These are phyloP conservation scores for Aphyosemion australe DNA, from an alignment of 2,113 vertebrate genomes.

Conservation along the genomic window DNA sequence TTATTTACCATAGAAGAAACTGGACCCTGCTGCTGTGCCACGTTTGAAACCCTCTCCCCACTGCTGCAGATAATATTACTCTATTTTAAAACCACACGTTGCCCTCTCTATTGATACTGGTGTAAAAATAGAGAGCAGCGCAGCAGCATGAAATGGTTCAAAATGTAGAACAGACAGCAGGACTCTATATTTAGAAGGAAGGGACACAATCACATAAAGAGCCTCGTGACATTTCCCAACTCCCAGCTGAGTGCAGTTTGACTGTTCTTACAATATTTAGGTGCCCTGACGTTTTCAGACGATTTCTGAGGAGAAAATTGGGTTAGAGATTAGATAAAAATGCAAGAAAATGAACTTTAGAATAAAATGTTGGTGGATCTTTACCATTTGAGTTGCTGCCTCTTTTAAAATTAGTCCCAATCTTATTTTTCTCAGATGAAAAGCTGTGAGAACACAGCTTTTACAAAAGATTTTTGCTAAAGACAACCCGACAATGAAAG, in stretches of 20 bases:
- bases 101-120: slow-evolving; percentile 54
- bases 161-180: slow-evolving; percentile 57
- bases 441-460: not conserved
- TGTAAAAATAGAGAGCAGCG: slow-evolving; percentile 70
- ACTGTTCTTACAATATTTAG: slow-evolving; percentile 25
- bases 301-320: slow-evolving; percentile 25
- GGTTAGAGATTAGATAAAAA: not conserved
- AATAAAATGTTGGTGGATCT: not conserved
- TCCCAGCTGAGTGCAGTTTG: slow-evolving; percentile 47
- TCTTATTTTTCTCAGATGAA: too few relatives aligned
- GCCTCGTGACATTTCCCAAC: slow-evolving; percentile 61
- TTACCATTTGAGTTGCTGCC: not conserved
- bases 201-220: slow-evolving; percentile 60
- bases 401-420: not conserved
- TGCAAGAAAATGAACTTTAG: not conserved
- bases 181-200: slow-evolving; percentile 65
- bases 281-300: not conserved
- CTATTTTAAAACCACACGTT: slow-evolving; percentile 60
- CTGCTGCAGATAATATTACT: slow-evolving; percentile 43
- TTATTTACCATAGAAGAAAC: slow-evolving; percentile 36
- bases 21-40: slow-evolving; percentile 32
- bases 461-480: not conserved
- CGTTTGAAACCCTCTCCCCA: slow-evolving; percentile 45
- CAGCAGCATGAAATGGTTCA: slow-evolving; percentile 50
- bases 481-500: slow-evolving; percentile 1